Evolutionary conservation across 2,888 invertebrate species (phyloP).

Genomic region (Anthrax anthrax): DNA sequence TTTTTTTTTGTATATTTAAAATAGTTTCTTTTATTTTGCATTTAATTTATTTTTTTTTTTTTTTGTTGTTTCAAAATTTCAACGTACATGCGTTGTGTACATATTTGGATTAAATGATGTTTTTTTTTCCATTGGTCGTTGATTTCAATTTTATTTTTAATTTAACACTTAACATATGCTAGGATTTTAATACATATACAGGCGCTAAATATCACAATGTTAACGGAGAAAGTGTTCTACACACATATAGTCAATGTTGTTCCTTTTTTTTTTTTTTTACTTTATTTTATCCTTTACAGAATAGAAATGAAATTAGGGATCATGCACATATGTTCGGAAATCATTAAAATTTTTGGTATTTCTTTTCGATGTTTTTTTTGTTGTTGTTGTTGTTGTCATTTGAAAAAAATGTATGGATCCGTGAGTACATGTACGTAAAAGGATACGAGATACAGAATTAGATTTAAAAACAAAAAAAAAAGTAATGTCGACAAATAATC

Average conservation of each 20-base stretch:
- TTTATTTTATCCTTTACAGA: neutral
- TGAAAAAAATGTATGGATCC: too few species aligned
- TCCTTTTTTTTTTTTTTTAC: neutral
- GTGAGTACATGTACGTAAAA: too few species aligned
- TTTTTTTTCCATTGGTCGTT: too few species aligned
- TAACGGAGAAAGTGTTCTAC: too few species aligned
- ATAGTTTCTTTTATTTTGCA: too few species aligned
- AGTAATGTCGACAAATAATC: constrained; percentile 1
- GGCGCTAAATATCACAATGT: neutral
- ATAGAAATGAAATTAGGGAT: neutral
- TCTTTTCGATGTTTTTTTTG: too few species aligned
- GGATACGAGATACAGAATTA: neutral
- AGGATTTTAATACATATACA: neutral
- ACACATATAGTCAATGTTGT: neutral
- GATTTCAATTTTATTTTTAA: neutral
- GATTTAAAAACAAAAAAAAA: neutral
- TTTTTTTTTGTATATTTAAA: too few species aligned
- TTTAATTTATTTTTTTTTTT: too few species aligned
- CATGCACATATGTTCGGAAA: constrained; percentile 3
- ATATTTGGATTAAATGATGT: too few species aligned
- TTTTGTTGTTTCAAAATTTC: too few species aligned
- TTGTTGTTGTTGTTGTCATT: too few species aligned
- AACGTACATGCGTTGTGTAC: too few species aligned
- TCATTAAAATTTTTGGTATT: neutral
- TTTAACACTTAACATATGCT: constrained; percentile 2